A percentile compares a stretch with the other conserved stretches of the same genome.
These are phyloP conservation scores for Gymnothorax reevesii DNA, from an alignment of 2,797 vertebrate genomes.

Conservation along the genomic window DNA sequence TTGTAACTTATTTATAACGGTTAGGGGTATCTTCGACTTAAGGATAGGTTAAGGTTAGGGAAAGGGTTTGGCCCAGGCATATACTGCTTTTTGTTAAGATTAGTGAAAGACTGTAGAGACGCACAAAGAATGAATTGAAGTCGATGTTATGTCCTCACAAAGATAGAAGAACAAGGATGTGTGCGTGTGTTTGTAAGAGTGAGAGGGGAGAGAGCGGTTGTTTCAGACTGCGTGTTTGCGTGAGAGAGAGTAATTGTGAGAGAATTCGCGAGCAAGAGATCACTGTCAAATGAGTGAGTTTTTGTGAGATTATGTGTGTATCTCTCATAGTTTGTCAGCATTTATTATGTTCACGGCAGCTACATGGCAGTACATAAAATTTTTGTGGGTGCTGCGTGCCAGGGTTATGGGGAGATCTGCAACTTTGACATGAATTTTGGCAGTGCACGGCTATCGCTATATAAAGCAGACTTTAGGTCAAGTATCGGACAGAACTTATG, in stretches of 20 bases:
- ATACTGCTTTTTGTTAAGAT: no score
- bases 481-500: conserved; percentile 56
- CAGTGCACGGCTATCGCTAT: conserved; percentile 63
- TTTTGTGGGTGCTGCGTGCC: conserved; percentile 10
- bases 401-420: neutral
- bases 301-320: neutral
- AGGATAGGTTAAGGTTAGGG: no score
- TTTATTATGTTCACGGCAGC: neutral
- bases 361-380: neutral
- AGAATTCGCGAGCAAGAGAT: conserved; percentile 1
- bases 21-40: no score
- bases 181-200: neutral
- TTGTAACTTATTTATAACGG: no score
- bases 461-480: conserved; percentile 63
- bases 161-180: no score
- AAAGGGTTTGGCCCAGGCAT: no score
- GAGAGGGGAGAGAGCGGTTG: neutral
- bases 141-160: no score
- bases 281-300: conserved; percentile 7
- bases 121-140: no score
- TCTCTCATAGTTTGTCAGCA: no score
- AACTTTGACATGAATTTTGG: conserved; percentile 57
- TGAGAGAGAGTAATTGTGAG: conserved; percentile 39
- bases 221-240: conserved; percentile 21
- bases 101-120: no score